phyloP scores from a whole-genome alignment of 2,113 vertebrate species.

The Turnix velox region DNA sequence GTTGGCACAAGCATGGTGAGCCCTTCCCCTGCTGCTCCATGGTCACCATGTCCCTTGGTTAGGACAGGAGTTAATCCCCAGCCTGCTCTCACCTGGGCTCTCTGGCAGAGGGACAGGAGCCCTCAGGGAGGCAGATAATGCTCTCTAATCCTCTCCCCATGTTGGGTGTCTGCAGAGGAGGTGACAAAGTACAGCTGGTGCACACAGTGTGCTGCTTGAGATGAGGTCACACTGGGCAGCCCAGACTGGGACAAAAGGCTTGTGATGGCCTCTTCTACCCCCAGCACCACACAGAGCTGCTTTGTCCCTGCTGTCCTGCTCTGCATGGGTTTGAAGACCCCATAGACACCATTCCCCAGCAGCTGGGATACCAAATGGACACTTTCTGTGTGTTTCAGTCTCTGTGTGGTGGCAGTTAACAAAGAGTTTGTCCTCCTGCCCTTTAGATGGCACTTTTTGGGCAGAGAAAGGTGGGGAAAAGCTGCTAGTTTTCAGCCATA shows the following conservation, averaged over 20 bases:
- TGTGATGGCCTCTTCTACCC: fast-evolving
- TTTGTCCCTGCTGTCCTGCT: neutral
- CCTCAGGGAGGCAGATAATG: neutral
- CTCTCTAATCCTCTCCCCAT: neutral
- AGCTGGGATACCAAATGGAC: fast-evolving
- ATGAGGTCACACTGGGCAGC: neutral
- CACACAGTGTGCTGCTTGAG: neutral
- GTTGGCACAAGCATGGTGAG: fast-evolving
- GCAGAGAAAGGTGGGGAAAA: no score
- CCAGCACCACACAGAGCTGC: fast-evolving
- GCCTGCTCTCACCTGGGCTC: fast-evolving
- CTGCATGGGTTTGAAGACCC: fast-evolving
- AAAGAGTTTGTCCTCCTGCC: no score
- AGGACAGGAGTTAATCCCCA: neutral
- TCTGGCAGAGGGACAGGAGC: neutral
- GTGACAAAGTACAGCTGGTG: neutral
- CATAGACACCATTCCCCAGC: fast-evolving
- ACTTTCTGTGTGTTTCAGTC: no score
- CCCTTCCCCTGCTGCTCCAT: neutral
- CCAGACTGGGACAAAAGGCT: fast-evolving
- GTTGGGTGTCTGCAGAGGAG: neutral
- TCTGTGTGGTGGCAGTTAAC: no score
- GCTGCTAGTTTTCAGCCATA: no score
- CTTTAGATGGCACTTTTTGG: no score
- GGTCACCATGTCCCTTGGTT: neutral